A percentile compares a stretch with the other conserved stretches of the same genome.
phyloP scores from a whole-genome alignment of 2,113 vertebrate genomes.

The Eclectus roratus region DNA sequence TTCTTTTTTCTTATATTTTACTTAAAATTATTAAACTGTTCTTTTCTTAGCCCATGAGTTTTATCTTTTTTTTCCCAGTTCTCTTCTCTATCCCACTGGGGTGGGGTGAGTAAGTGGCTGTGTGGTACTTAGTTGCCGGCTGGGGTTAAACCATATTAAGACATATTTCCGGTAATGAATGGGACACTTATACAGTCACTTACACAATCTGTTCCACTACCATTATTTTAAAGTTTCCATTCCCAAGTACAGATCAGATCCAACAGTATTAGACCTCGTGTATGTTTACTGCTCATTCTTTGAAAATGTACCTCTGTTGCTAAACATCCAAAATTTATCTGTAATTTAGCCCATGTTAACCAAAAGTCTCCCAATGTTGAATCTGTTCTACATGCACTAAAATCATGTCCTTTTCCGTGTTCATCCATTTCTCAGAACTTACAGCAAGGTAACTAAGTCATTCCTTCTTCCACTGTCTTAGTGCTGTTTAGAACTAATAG shows the following conservation, averaged over 20 bases:
- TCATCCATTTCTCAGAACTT: not conserved
- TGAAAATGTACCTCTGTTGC: not conserved
- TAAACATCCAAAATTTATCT: not conserved
- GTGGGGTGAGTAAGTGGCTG: not conserved
- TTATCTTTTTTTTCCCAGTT: not conserved
- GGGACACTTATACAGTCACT: not conserved
- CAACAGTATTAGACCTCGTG: not conserved
- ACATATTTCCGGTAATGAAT: not conserved
- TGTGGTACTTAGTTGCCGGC: not conserved
- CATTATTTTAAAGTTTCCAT: not conserved
- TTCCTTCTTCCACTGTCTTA: not conserved
- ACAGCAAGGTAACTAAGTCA: not conserved
- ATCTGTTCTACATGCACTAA: not conserved
- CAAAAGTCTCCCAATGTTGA: not conserved
- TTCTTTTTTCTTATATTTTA: not conserved
- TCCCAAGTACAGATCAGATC: not conserved
- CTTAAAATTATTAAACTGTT: not conserved
- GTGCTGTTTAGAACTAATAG: not conserved
- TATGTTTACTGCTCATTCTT: not conserved
- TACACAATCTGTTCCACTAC: not conserved
- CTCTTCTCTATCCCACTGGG: not conserved
- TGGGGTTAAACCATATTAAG: not conserved
- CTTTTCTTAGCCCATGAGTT: not conserved
- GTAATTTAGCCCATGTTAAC: not conserved
- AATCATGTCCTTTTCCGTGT: not conserved